These are phyloP conservation scores for Rotaria sp. DNA, from an alignment of 2,888 invertebrate genomes.

Conservation along the genomic window DNA sequence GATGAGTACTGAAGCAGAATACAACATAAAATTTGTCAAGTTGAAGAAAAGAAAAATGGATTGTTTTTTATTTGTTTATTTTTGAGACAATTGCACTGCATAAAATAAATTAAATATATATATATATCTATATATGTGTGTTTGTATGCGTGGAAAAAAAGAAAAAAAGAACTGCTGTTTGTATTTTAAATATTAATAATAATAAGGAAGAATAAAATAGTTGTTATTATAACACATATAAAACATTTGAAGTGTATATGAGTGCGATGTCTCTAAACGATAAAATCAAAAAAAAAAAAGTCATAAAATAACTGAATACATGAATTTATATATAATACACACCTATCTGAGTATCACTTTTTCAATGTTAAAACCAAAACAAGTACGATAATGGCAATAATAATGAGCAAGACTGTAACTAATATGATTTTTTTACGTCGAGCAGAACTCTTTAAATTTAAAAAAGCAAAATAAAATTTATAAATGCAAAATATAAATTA, in stretches of 20 bases:
- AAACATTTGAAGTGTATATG: background rate
- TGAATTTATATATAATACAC: background rate
- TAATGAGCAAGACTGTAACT: background rate
- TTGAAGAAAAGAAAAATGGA: background rate
- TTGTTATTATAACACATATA: background rate
- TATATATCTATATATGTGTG: too few species aligned
- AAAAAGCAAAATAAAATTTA: background rate
- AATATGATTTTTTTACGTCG: background rate
- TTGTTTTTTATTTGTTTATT: background rate
- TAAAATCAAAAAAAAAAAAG: background rate
- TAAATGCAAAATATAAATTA: background rate
- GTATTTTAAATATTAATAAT: background rate
- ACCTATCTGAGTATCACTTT: background rate
- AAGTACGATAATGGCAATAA: background rate
- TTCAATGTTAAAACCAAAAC: slow-evolving; percentile 1
- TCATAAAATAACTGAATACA: background rate
- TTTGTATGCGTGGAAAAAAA: too few species aligned
- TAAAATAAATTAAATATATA: background rate
- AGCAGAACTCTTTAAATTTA: background rate
- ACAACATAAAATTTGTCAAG: background rate
- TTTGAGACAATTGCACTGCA: background rate
- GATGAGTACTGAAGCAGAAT: background rate
- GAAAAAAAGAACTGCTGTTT: background rate
- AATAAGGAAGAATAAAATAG: slow-evolving; percentile 5
- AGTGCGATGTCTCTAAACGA: background rate